Percentiles rank a stretch among this genome's conserved stretches.
These are phyloP conservation scores for Euwallacea similis DNA, from an alignment of 1,140 invertebrate genomes.

Conservation along the genomic window DNA sequence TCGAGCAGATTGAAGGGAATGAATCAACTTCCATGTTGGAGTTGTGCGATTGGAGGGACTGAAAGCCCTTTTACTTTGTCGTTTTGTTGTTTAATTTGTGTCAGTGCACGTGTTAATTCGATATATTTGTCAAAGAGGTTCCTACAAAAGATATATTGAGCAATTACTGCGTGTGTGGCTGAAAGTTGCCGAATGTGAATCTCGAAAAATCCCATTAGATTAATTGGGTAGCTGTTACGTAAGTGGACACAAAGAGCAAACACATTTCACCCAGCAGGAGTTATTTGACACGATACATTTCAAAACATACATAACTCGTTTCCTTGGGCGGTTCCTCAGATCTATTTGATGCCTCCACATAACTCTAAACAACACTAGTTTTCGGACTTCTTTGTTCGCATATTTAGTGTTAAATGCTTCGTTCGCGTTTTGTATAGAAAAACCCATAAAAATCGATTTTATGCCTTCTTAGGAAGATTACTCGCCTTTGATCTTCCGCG, in stretches of 20 bases:
- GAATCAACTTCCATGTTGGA: constrained; percentile 14
- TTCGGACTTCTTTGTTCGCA: not conserved
- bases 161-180: not conserved
- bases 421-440: not conserved
- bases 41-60: not conserved
- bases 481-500: not conserved
- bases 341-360: not conserved
- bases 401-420: not conserved
- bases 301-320: constrained; percentile 3
- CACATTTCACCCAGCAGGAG: not conserved
- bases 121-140: constrained; percentile 7
- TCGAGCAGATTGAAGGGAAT: constrained; percentile 22
- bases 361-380: not conserved
- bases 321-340: not conserved
- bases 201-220: constrained; percentile 1
- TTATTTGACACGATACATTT: constrained; percentile 11
- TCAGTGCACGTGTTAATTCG: constrained; percentile 14
- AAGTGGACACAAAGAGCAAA: constrained; percentile 4
- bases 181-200: not conserved
- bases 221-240: not conserved
- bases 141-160: not conserved
- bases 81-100: constrained; percentile 25
- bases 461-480: constrained; percentile 2
- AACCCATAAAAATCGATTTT: not conserved
- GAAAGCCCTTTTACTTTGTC: constrained; percentile 16